A percentile compares a stretch with the other conserved stretches of the same genome.
These are phyloP conservation scores for Chiloscyllium plagiosum DNA, from an alignment of 2,113 vertebrate genomes.

Conservation along the genomic window DNA sequence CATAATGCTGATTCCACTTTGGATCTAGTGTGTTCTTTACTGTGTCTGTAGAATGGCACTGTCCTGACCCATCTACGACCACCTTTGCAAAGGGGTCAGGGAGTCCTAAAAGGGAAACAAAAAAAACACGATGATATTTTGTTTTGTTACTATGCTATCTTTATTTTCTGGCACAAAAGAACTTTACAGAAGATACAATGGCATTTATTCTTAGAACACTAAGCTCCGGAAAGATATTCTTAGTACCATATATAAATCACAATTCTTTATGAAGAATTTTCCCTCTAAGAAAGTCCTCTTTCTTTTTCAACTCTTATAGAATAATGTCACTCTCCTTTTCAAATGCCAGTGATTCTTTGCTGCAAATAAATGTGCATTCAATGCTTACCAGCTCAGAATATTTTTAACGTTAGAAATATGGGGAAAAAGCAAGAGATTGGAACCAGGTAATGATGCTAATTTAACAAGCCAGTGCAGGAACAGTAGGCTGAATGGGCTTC, in stretches of 20 bases:
- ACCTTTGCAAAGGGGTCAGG: constrained; percentile 98
- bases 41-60: constrained; percentile 99
- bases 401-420: background rate
- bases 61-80: constrained; percentile 95
- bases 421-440: no score
- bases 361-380: background rate
- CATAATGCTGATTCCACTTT: constrained; percentile 99
- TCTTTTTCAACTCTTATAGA: background rate
- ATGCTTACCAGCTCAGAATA: background rate
- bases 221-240: background rate
- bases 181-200: background rate
- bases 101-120: constrained; percentile 66
- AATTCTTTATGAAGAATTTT: background rate
- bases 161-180: background rate
- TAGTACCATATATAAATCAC: background rate
- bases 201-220: background rate
- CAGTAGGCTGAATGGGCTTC: no score
- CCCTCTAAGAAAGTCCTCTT: background rate
- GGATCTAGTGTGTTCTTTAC: constrained; percentile 99
- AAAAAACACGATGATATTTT: background rate
- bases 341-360: background rate
- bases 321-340: background rate
- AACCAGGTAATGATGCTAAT: no score
- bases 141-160: background rate
- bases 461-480: no score